phyloP scores from a whole-genome alignment of 2,113 vertebrate species.

The Phyllostomus discolor region DNA sequence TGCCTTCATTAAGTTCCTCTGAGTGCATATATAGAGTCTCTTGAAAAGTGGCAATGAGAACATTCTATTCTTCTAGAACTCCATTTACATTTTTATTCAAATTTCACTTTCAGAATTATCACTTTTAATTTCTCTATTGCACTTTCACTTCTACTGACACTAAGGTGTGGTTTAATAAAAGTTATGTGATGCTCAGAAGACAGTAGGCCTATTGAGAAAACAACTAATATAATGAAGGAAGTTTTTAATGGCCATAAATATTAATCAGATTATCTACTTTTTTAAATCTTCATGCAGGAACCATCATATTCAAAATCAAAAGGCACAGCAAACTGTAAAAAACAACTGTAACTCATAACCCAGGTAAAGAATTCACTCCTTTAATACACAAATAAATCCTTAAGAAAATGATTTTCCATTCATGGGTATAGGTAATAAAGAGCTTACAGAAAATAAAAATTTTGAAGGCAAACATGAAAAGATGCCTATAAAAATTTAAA shows the following conservation, averaged over 20 bases:
- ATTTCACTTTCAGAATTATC: neutral
- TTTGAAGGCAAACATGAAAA: conserved; percentile 1
- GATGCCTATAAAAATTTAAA: neutral
- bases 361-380: neutral
- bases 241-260: neutral
- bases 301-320: neutral
- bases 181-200: neutral
- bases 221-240: neutral
- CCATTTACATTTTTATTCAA: neutral
- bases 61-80: neutral
- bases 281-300: neutral
- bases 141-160: neutral
- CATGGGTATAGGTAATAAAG: neutral
- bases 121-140: neutral
- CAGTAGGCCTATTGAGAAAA: neutral
- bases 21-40: neutral
- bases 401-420: neutral
- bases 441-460: neutral
- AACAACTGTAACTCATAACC: neutral
- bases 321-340: neutral
- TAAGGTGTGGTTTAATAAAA: neutral
- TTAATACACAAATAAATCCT: neutral
- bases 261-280: neutral
- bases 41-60: neutral
- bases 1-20: neutral